Evolutionary conservation across 2,888 invertebrate species (phyloP), one percentile per base, ranked within the genome.

Genomic region (Leptarthrus brevirostris): DNA sequence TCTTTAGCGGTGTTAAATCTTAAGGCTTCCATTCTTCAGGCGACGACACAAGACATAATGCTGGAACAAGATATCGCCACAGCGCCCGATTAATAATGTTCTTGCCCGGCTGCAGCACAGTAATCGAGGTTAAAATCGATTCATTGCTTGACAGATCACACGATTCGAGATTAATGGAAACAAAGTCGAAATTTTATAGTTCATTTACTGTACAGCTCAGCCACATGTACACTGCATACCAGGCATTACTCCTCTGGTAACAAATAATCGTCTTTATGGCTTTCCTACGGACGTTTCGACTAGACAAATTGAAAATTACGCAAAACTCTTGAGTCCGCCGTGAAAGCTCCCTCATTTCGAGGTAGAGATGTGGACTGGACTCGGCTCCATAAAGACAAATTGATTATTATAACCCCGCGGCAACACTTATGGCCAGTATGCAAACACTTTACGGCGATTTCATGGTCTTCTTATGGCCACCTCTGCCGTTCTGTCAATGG

Each of bases 391-490:
- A 69, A 69, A 69, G 69, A 69, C 52, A 69, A 69, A 69, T 69
- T 69, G 69, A 69, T 69, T 69, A 69, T 69, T 69, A 69, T 69
- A 69, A 69, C 69, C 69, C 52, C 52, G 52, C 69, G 52, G 69
- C 69, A 69, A 34, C 69, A 52, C 52, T 69, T 69, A 69, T 69
- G 52, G 64, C 24, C 69, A 52, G 69, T 69, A 49, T 52, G 69
- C 69, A 70, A 75, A 75, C 69, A 69, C 75, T 75, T 74, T 75
- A 75, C 72, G 66, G 69, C 75, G 58, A 73, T 75, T 75, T 75
- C 75, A 75, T 75, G 75, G 73, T 73, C 69, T 73, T 75, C 75
- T 75, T 70, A 74, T 58, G 73, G 52, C 69, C 69, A 52, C 34
- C 69, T 69, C 69, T 34, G 69, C 69, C 30, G 72, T 54, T 66